Base-by-base conservation (phyloP, 2,113 vertebrate species). In the Nanorana parkeri region DNA sequence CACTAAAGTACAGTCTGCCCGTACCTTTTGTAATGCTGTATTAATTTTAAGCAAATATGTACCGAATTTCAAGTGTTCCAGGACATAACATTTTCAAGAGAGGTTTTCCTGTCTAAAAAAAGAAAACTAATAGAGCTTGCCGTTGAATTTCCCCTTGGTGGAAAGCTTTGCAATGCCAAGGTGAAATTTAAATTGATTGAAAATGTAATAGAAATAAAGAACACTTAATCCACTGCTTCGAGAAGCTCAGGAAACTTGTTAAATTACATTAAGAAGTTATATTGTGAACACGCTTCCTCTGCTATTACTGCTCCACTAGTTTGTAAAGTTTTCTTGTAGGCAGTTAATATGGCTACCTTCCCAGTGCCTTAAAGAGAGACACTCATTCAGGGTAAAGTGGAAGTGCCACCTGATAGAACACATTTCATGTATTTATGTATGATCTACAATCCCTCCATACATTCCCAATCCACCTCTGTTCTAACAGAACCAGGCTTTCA, bases 131-230 rank as follows among this genome's bases (percentile, higher is more conserved):
- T 58, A 28, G 51, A 73, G 71, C 71, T 73, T 73, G 71, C 28
- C n/a, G 71, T 28, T 58, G 71, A 56, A 56, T 54, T 73, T 73
- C 71, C 71, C 71, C 26, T 58, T n/a, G 52, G 52, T 73, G 52
- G 26, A 2, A 20, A 73, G 71, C 71, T 56, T 73, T 72, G 15
- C 24, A 55, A 55, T n/a, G 52, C 71, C 71, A 73, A 73, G 71
- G 71, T 73, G 71, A 73, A 73, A 73, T 73, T 73, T 56, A 58
- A 73, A 73, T 73, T 73, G 71, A 73, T 73, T 73, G 52, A 54
- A 58, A 58, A 73, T 73, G 54, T 54, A 58, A 26, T 1, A 73
- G 71, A 28, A 73, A 73, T 73, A 55, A 73, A 73, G 71, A 56
- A 58, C 71, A 73, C 52, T n/a, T 73, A 73, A 73, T 73, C 71